These are phyloP conservation scores for Pseudochirops cupreus DNA, from an alignment of 2,797 vertebrate species.

Conservation along the genomic window DNA sequence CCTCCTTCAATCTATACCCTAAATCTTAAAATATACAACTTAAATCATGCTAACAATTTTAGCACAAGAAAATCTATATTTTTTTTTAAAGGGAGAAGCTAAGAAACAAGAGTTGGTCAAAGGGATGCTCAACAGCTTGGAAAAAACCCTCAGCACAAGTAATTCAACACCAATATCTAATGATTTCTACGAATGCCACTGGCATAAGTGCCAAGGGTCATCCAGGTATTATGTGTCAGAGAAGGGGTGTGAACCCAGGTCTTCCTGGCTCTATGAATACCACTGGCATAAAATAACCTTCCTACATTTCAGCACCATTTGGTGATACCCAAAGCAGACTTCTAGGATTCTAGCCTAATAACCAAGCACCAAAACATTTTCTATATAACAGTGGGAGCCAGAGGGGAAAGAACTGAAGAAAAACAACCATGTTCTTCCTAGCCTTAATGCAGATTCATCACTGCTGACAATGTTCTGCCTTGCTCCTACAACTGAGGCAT, in stretches of 20 bases:
- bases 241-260: too few relatives aligned
- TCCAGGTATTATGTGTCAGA: too few relatives aligned
- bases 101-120: neutral
- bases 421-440: neutral
- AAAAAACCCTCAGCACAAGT: neutral
- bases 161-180: neutral
- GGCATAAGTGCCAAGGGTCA: neutral
- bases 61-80: neutral
- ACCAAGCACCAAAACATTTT: neutral
- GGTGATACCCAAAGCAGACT: neutral
- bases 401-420: accelerated
- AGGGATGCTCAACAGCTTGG: neutral
- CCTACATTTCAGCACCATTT: neutral
- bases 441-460: neutral
- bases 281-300: neutral
- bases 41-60: conserved; percentile 5
- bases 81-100: conserved; percentile 11
- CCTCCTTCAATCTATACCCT: neutral
- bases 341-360: neutral
- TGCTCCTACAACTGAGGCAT: neutral
- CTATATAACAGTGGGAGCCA: neutral
- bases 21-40: conserved; percentile 38
- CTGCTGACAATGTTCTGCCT: neutral
- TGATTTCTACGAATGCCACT: neutral
- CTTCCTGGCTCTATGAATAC: neutral